A percentile compares a stretch with the other conserved stretches of the same genome.
Evolutionary conservation across 1,140 invertebrate species (phyloP).

Genomic region (Hesperophylax magnus): DNA sequence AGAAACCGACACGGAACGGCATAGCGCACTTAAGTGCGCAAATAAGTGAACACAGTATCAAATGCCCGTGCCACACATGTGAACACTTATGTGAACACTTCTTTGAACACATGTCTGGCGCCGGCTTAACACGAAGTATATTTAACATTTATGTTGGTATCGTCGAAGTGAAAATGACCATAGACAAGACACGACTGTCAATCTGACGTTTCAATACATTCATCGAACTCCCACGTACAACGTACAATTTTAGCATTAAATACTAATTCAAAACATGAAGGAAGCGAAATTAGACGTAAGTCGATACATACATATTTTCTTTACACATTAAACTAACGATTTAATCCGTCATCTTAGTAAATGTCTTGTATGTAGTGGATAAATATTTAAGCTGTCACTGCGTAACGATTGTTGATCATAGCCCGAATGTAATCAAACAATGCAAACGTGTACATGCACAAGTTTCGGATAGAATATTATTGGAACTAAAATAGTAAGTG

Average conservation of each 20-base stretch:
- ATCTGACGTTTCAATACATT: slow-evolving; percentile 48
- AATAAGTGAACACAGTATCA: too few relatives aligned
- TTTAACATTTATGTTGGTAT: too few relatives aligned
- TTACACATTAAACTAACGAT: neutral
- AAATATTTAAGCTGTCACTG: neutral
- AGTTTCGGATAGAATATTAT: neutral
- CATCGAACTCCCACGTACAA: slow-evolving; percentile 24
- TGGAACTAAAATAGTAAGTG: neutral
- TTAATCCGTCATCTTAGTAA: neutral
- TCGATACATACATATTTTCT: neutral
- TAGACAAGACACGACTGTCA: slow-evolving; percentile 45
- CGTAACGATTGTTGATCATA: neutral
- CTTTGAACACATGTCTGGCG: too few relatives aligned
- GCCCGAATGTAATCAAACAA: neutral
- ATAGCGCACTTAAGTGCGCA: too few relatives aligned
- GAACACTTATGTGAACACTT: too few relatives aligned
- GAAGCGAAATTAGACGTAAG: slow-evolving; percentile 54
- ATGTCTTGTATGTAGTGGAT: neutral
- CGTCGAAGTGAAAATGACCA: neutral
- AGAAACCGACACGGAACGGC: too few relatives aligned
- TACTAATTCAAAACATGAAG: slow-evolving; percentile 41
- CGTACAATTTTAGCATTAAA: slow-evolving; percentile 25
- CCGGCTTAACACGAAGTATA: too few relatives aligned
- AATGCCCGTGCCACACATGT: too few relatives aligned
- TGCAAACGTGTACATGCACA: neutral